Percentiles rank a stretch among this genome's conserved stretches.
Evolutionary conservation across 2,113 vertebrate species (phyloP).

Genomic region (Nestor notabilis): DNA sequence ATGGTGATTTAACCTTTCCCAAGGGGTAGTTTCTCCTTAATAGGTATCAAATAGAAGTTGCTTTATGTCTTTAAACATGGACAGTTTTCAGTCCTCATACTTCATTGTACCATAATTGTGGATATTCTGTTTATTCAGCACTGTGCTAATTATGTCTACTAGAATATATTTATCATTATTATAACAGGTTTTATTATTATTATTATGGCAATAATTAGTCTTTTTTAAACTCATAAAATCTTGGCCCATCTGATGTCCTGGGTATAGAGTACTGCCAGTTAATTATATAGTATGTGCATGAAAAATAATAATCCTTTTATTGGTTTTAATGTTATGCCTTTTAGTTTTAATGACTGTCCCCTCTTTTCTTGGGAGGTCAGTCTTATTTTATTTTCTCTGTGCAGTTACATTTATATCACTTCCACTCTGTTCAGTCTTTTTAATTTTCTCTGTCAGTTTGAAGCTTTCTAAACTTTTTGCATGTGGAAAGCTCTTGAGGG

Average conservation of each 20-base stretch:
- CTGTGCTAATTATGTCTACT: not conserved
- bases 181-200: not conserved
- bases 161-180: conserved; percentile 7
- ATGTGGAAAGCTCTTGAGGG: not conserved
- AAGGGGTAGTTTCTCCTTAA: not conserved
- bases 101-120: not conserved
- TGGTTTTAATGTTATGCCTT: conserved; percentile 28
- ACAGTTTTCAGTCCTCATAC: not conserved
- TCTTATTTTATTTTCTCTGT: conserved; percentile 14
- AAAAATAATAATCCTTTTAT: conserved; percentile 31
- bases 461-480: not conserved
- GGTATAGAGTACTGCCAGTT: not conserved
- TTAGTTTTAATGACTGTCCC: conserved; percentile 17
- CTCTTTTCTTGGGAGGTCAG: conserved; percentile 11
- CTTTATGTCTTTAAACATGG: not conserved
- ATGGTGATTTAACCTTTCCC: not conserved
- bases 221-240: conserved; percentile 4
- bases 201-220: not conserved
- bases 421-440: not conserved
- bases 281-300: not conserved
- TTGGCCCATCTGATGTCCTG: not conserved
- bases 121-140: not conserved
- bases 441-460: not conserved
- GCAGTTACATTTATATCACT: not conserved
- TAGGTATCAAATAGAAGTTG: not conserved